A percentile compares a stretch with the other conserved stretches of the same genome.
Evolutionary conservation across 2,888 invertebrate genomes (phyloP).

Genomic region (Rhogogaster chlorosoma): DNA sequence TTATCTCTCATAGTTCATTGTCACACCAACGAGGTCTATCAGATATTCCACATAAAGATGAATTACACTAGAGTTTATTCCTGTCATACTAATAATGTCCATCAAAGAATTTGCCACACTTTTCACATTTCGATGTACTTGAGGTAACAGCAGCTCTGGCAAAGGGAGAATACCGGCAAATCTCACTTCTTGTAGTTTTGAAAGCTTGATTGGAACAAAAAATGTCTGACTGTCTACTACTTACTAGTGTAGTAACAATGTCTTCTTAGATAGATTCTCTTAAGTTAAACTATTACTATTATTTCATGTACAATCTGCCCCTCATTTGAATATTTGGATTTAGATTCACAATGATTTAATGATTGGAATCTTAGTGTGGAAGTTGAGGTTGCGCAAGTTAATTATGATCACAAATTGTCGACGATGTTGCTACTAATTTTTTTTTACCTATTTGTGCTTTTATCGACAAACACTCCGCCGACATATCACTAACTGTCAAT

Average conservation of each 20-base stretch:
- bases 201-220: conserved; percentile 25
- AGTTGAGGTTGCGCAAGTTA: neutral
- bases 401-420: conserved; percentile 33
- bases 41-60: neutral
- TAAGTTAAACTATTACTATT: conserved; percentile 28
- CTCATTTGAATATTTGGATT: neutral
- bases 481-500: conserved; percentile 23
- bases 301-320: conserved; percentile 31
- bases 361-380: conserved; percentile 26
- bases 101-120: neutral
- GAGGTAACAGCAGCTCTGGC: conserved; percentile 16
- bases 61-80: conserved; percentile 5
- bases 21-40: neutral
- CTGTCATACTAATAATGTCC: conserved; percentile 11
- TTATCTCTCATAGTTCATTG: neutral
- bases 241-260: conserved; percentile 31
- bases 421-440: conserved; percentile 32
- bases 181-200: conserved; percentile 17
- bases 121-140: conserved; percentile 36
- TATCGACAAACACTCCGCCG: conserved; percentile 25
- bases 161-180: conserved; percentile 30
- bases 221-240: conserved; percentile 27
- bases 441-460: conserved; percentile 25
- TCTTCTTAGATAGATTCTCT: conserved; percentile 26
- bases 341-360: conserved; percentile 28